Conservation (phyloP, 2,797 vertebrate genomes). For the Capromys pilorides region DNA sequence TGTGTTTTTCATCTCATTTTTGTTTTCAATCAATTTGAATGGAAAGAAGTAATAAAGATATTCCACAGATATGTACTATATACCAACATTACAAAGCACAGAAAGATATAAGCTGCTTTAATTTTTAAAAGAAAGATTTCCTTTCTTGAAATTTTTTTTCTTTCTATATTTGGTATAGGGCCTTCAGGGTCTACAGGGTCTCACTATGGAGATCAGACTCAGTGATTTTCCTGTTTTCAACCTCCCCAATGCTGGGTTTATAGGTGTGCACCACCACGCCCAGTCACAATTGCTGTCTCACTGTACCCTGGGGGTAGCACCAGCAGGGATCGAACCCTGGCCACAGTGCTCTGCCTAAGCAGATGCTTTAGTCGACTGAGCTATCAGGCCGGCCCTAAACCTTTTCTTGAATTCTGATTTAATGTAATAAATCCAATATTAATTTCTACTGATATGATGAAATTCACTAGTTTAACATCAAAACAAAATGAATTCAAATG, state of each 20-base stretch:
- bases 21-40: background rate
- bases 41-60: background rate
- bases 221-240: too few species aligned
- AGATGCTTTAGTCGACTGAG: too few species aligned
- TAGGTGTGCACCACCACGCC: too few species aligned
- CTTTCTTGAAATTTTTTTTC: background rate
- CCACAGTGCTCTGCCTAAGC: too few species aligned
- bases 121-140: slow-evolving; percentile 11
- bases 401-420: slow-evolving; percentile 18
- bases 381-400: too few species aligned
- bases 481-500: slow-evolving; percentile 26
- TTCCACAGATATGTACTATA: background rate
- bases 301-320: too few species aligned
- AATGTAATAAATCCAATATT: slow-evolving; percentile 3
- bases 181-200: too few species aligned
- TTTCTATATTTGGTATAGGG: too few species aligned
- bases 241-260: too few species aligned
- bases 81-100: background rate
- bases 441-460: slow-evolving; percentile 49
- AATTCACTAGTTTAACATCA: slow-evolving; percentile 63
- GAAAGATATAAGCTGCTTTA: background rate
- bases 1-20: background rate
- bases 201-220: too few species aligned
- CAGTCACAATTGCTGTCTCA: too few species aligned
- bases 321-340: too few species aligned